Evolutionary conservation across 2,888 invertebrate species (phyloP).

Genomic region (Idaea aversata): DNA sequence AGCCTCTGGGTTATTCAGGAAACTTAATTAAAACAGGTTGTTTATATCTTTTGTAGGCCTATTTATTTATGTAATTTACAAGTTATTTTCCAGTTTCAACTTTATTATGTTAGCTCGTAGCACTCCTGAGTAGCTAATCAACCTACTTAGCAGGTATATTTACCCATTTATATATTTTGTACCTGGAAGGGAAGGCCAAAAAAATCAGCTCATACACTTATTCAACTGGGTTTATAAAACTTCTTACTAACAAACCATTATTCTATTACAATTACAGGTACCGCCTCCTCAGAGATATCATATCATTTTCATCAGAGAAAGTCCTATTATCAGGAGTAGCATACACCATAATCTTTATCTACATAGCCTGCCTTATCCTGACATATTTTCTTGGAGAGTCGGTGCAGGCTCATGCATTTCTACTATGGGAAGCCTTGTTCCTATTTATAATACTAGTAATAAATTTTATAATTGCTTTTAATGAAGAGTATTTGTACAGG

Average conservation of each 20-base stretch:
- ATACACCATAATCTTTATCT: constrained; percentile 64
- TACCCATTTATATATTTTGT: too few species aligned
- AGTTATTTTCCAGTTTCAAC: too few species aligned
- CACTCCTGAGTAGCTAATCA: too few species aligned
- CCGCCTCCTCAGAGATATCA: constrained; percentile 55
- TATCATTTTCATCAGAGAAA: constrained; percentile 74
- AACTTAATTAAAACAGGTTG: too few species aligned
- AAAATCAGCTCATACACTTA: too few species aligned
- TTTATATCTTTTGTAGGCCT: too few species aligned
- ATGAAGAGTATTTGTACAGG: constrained; percentile 70
- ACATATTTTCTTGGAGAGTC: constrained; percentile 67
- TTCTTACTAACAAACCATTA: background rate
- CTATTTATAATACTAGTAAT: constrained; percentile 64
- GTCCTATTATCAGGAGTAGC: constrained; percentile 69
- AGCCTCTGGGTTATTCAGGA: too few species aligned
- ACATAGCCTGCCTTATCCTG: constrained; percentile 62
- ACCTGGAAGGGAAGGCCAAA: too few species aligned
- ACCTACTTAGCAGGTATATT: too few species aligned
- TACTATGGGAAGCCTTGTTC: constrained; percentile 70
- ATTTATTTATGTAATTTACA: too few species aligned
- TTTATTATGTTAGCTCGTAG: too few species aligned
- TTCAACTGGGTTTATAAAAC: too few species aligned
- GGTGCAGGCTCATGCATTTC: constrained; percentile 60
- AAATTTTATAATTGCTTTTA: constrained; percentile 69
- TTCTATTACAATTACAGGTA: constrained; percentile 50